phyloP scores from a whole-genome alignment of 2,888 invertebrate genomes.

The Drosophila greeni region DNA sequence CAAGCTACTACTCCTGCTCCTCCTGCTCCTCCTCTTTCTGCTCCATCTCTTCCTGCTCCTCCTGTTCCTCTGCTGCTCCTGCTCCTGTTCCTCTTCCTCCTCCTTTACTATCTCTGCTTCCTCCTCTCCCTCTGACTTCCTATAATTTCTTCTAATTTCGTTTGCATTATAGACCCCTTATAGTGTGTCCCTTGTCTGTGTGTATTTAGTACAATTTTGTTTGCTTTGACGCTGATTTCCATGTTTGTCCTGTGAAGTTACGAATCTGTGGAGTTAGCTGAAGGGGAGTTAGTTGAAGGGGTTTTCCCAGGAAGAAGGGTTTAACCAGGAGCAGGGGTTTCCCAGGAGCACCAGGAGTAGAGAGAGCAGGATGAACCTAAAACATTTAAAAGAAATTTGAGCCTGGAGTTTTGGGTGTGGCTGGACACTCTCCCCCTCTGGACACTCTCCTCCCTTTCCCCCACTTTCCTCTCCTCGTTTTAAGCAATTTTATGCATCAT shows the following conservation, averaged over 20 bases:
- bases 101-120: background rate
- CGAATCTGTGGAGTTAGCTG: conserved; percentile 2
- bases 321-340: too few relatives aligned
- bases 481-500: conserved; percentile 69
- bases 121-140: conserved; percentile 6
- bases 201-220: conserved; percentile 42
- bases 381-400: conserved; percentile 40
- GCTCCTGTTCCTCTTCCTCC: background rate
- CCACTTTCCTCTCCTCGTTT: too few relatives aligned
- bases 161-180: conserved; percentile 40
- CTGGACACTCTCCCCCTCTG: background rate
- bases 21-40: background rate
- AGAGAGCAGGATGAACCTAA: background rate
- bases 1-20: background rate
- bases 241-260: conserved; percentile 1
- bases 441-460: background rate
- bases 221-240: conserved; percentile 46
- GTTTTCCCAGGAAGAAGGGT: conserved; percentile 21
- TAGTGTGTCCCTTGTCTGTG: conserved; percentile 27
- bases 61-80: background rate
- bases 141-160: conserved; percentile 37
- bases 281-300: conserved; percentile 28
- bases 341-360: too few relatives aligned
- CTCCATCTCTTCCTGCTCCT: background rate
- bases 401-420: background rate